Percentiles rank a stretch among this genome's conserved stretches.
Conservation (phyloP, 2,797 vertebrate species). For the Linurgus olivaceus region DNA sequence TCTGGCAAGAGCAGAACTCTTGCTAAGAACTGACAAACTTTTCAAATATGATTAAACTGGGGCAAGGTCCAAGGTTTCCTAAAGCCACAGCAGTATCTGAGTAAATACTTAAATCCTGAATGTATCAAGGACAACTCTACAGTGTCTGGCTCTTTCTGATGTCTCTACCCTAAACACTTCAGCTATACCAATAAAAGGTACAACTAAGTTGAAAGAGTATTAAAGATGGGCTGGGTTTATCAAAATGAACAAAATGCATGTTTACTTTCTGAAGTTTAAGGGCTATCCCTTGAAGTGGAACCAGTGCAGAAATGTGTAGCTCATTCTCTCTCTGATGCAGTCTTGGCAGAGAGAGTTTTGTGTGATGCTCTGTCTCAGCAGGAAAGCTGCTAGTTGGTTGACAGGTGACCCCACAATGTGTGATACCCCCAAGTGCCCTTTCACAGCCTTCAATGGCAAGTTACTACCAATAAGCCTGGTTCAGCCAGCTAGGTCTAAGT, state of each 20-base stretch:
- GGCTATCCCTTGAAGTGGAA: neutral
- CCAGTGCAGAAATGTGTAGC: neutral
- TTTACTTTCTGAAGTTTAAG: neutral
- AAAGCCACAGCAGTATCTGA: neutral
- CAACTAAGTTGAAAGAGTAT: neutral
- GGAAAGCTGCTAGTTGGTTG: neutral
- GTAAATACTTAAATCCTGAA: neutral
- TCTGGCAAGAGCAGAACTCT: neutral
- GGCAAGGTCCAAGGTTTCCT: neutral
- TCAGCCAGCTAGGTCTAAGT: neutral
- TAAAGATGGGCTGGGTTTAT: neutral
- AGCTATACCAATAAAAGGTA: neutral
- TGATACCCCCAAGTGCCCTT: neutral
- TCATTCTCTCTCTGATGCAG: neutral
- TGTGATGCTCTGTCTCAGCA: neutral
- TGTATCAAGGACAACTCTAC: neutral
- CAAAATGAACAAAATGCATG: neutral
- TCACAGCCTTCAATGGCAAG: neutral
- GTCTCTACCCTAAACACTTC: neutral
- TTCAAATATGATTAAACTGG: neutral
- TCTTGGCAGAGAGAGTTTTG: neutral
- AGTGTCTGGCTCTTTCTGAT: neutral
- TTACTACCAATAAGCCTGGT: neutral
- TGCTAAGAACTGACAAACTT: neutral
- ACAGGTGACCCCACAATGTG: accelerated